phyloP scores from a whole-genome alignment of 2,113 vertebrate species.

The Phainopepla nitens region DNA sequence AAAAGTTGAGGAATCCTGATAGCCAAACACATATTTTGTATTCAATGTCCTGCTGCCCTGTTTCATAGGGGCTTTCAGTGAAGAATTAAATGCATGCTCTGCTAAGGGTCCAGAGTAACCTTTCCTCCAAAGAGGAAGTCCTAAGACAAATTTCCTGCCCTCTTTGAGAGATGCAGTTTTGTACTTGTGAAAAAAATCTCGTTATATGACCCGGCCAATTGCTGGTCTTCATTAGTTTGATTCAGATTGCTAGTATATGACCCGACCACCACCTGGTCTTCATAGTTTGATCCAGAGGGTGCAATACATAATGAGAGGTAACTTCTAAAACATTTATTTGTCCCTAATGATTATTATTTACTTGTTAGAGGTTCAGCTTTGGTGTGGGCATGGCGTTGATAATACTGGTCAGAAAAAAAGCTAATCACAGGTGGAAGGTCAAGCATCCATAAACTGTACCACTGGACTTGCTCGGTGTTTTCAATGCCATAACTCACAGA shows the following conservation, averaged over 20 bases:
- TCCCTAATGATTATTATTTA: neutral
- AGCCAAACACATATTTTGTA: neutral
- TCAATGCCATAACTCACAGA: neutral
- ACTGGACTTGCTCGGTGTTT: neutral
- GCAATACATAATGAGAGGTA: neutral
- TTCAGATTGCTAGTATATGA: no score
- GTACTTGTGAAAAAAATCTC: neutral
- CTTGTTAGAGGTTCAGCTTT: neutral
- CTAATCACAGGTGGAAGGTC: neutral
- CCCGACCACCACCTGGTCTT: neutral
- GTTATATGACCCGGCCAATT: neutral
- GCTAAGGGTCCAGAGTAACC: neutral
- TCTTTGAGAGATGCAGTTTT: neutral
- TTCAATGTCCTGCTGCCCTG: neutral
- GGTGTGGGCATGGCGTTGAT: neutral
- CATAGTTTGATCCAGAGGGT: neutral
- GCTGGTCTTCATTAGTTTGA: neutral
- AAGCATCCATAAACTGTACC: neutral
- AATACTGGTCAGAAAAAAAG: neutral
- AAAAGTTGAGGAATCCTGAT: neutral
- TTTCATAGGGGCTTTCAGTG: neutral
- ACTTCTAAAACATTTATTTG: neutral
- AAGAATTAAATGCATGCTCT: neutral
- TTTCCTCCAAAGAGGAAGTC: neutral
- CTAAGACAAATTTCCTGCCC: neutral